Base-by-base conservation (phyloP, 2,797 vertebrate genomes). In the Rhodeus uyekii region DNA sequence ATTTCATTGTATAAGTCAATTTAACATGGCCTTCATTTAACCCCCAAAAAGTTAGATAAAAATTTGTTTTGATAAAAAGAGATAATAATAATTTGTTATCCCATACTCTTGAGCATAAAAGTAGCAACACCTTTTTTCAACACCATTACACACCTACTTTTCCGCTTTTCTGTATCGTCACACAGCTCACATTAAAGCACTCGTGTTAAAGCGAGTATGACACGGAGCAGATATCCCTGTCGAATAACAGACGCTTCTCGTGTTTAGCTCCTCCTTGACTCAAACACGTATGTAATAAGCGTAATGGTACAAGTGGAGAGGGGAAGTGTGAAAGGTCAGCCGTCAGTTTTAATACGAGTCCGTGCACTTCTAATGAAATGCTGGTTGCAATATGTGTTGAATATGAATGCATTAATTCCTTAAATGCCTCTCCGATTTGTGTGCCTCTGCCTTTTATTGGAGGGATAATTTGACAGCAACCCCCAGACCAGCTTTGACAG, bases 391-490 rank as follows among this genome's bases (percentile, higher is more conserved):
- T 93, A 93, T 93, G 92, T 91, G 95, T 96, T 95, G 92, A 95
- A 95, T 95, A 94, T 87, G 92, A 94, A 94, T 91, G 92, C 93
- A 93, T 95, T 97, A 93, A 95, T 96, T 96, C 94, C 95, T 95
- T 86, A 93, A 95, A 95, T 91, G 90, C 92, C 90, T 95, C 94
- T 94, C 91, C 92, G 93, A 94, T 95, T 95, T 95, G 92, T 91
- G 88, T 90, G 86, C 91, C 89, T 92, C 88, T 89, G 92, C 90
- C 87, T 90, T 95, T 94, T 93, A 93, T 93, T 95, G 92, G 94
- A 90, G 94, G 94, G 93, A 96, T 96, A 94, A 95, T 96, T 95
- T 96, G 95, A 97, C 96, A 96, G 94, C 93, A 94, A 94, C 92
- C 93, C 95, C 94, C 93, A 93, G 92, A 93, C 92, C 91, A 89